Evolutionary conservation across 2,113 vertebrate genomes (phyloP), one percentile per base, ranked within the genome.

Genomic region (Bubo scandiacus): DNA sequence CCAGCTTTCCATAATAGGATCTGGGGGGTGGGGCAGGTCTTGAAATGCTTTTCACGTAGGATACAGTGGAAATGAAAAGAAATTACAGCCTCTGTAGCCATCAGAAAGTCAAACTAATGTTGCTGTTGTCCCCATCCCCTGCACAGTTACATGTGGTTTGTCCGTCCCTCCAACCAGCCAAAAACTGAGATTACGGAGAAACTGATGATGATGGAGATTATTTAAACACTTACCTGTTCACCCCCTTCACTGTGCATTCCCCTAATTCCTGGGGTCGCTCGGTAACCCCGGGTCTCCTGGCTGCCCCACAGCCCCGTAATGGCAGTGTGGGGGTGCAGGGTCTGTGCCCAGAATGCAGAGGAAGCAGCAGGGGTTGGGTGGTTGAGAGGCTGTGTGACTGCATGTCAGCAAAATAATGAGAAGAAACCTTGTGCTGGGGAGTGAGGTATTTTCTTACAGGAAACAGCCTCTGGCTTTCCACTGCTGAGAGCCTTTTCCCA

Each of bases 331-430:
- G 34, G 27, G 9, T 3, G 9, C 0, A 7, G 34, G 65, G 10
- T 38, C 42, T 73, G 92, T 5, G 5, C 26, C 68, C 66, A 18
- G 77, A 38, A 11, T 1, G 3, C 47, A 20, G 11, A 27, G 65
- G 11, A 36, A 49, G 54, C 85, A 40, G 38, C 59, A 82, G 55
- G 36, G 20, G 25, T 65, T 79, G 65, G 20, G 19, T 67, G 42
- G 25, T 22, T 26, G n/a, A 83, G 40, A 65, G 58, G n/a, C 67
- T 47, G n/a, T 2, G 9, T 36, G 38, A 43, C 61, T 32, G 38
- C 0, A 0, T 0, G 0, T 6, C 4, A 0, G 54, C 10, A 25
- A 91, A 86, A 83, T 19, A 73, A 54, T 6, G 65, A 36, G 42
- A 79, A 84, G 45, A 78, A 86, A 12, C 25, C 63, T 71, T n/a